Evolutionary conservation across 2,113 vertebrate genomes (phyloP), one percentile per base, ranked within the genome.

Genomic region (Pelecanus crispus): DNA sequence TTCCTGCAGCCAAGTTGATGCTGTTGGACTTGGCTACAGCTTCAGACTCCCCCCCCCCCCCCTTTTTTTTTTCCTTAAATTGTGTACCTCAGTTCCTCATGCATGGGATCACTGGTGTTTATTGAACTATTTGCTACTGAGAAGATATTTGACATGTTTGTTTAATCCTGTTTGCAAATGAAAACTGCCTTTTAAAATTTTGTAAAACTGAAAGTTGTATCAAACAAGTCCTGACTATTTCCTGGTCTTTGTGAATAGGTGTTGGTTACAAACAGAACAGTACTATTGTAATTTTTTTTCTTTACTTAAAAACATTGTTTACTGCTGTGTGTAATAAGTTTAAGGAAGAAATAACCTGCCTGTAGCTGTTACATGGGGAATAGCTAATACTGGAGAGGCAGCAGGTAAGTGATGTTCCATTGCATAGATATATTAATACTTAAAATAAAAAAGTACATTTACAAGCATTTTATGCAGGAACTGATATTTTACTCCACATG

Each of bases 331-430:
- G 44, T 92, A 97, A 86, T 97, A 86, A 88, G 81, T 73, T 96
- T 96, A 96, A 97, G 92, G 72, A 97, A 97, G 97, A 96, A 87
- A 78, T 97, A 88, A 94, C 87, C 96, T 96, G 95, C 82, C 94
- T 97, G 89, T 96, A 97, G 94, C 86, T 95, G 96, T 96, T 96
- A 93, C 95, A 72, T 86, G 94, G 92, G 94, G 94, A 97, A 93
- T 97, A 97, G 94, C 96, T 98, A 96, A 96, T 98, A 83, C 84
- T 97, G 95, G 96, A 91, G 87, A 91, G 92, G 90, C 82, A 94
- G 95, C 97, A 98, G 98, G 98, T 98, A 98, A 98, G 98, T 98
- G 97, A 96, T 96, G 86, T 97, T 97, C 88, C 88, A 58, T 72
- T 97, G 88, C 87, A 8, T 93, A 96, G 94, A 75, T 78, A 65